Evolutionary conservation across 2,888 invertebrate species (phyloP), one percentile per base, ranked within the genome.

Genomic region (Psylliodes chrysocephalus): DNA sequence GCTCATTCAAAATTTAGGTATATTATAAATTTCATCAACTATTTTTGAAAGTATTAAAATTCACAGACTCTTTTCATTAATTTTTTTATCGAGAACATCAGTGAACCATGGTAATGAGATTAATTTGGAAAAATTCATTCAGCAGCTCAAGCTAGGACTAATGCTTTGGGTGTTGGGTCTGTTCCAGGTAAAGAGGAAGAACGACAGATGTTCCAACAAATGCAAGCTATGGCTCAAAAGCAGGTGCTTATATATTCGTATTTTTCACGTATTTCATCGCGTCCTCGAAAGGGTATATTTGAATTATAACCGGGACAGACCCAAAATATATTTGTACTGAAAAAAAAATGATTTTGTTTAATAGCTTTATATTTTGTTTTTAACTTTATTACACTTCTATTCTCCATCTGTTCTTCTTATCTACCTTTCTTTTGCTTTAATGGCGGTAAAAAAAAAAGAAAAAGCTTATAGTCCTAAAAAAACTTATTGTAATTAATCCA

Each of bases 221-320:
- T 95, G 94, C 95, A 95, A 84, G 93, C 94, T 76, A 91, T 95
- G 93, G 95, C 95, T 80, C 95, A 95, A 84, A 95, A 95, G 87
- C 95, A 95, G 94, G 95, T 95, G 89, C 85, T 78, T 81, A 79
- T 76, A 67, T 69, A 69, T 72, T 28, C 53, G 44, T 65, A 59
- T 40, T 62, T 51, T 47, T 65, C 40, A 56, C 25, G 14, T 46
- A 19, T 52, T 15, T 56, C 60, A 44, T 56, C 38, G 56, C 35
- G 60, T 64, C 64, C 64, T 64, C 64, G 55, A 60, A 49, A 49
- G n/a, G 55, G 55, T 55, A 44, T 44, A 19, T 46, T 14, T 22
- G n/a, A 15, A 22, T 2, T 3, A 4, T 35, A 57, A 38, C 57
- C 47, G 57, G 57, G 57, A 57, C 59, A 59, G 49, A 49, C 59